Conservation (phyloP, 2,113 vertebrate species). For the Vombatus ursinus region DNA sequence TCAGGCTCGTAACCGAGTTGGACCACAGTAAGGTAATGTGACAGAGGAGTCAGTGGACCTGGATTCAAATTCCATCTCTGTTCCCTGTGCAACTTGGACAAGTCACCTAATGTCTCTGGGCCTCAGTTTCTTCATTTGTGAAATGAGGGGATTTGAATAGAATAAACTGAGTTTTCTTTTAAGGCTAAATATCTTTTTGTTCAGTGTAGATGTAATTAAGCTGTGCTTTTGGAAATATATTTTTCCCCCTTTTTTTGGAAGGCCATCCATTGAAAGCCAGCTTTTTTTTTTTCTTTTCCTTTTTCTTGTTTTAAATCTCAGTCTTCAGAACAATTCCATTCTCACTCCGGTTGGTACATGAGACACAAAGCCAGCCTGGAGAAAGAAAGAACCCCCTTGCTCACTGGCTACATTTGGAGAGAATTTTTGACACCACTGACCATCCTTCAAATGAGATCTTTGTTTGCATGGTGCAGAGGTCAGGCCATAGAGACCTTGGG, state of each 20-base stretch:
- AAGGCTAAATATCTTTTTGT: background rate
- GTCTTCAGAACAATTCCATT: conserved; percentile 7
- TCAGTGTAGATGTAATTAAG: background rate
- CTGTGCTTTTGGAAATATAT: background rate
- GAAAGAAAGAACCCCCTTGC: conserved; percentile 66
- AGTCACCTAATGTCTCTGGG: background rate
- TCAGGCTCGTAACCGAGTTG: background rate
- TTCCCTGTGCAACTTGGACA: background rate
- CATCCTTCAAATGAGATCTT: conserved; percentile 79
- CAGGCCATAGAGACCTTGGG: conserved; percentile 74
- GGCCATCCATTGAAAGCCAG: background rate
- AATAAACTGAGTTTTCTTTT: background rate
- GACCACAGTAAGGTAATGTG: background rate
- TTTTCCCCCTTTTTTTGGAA: background rate
- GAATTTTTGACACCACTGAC: conserved; percentile 76
- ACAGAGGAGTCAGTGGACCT: background rate
- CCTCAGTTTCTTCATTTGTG: background rate
- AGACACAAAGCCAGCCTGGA: conserved; percentile 52
- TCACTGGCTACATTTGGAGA: conserved; percentile 71
- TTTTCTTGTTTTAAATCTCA: background rate
- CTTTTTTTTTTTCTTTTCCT: background rate
- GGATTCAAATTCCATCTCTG: background rate
- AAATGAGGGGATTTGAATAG: background rate
- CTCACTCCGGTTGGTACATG: background rate
- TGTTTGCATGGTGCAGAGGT: conserved; percentile 82